phyloP scores from a whole-genome alignment of 2,888 invertebrate genomes.

The Gymnoscelis rufifasciata region DNA sequence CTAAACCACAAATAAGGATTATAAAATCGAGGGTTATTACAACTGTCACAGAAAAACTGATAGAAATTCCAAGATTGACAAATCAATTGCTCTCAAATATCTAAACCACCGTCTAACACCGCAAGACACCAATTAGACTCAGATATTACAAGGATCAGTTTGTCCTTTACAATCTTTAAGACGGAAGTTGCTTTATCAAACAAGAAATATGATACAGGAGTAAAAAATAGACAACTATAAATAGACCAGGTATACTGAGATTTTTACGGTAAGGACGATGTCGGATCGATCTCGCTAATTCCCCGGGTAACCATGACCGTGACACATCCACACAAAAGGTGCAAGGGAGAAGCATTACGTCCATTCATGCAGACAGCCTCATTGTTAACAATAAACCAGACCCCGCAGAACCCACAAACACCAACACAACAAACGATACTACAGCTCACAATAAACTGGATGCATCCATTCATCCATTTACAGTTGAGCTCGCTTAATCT shows the following conservation, averaged over 20 bases:
- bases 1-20: too few species aligned
- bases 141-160: slow-evolving; percentile 7
- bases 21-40: background rate
- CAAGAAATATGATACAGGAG: slow-evolving; percentile 17
- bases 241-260: slow-evolving; percentile 40
- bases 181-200: slow-evolving; percentile 23
- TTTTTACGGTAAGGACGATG: slow-evolving; percentile 45
- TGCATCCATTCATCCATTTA: slow-evolving; percentile 8
- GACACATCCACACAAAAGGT: slow-evolving; percentile 51
- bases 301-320: slow-evolving; percentile 51
- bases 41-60: background rate
- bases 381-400: slow-evolving; percentile 47
- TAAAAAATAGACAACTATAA: slow-evolving; percentile 20
- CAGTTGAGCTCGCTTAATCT: slow-evolving; percentile 31
- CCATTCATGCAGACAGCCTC: slow-evolving; percentile 60
- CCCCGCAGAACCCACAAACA: slow-evolving; percentile 19
- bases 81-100: slow-evolving; percentile 1
- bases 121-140: slow-evolving; percentile 4
- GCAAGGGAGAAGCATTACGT: slow-evolving; percentile 48
- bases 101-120: background rate
- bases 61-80: slow-evolving; percentile 1
- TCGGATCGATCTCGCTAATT: slow-evolving; percentile 62
- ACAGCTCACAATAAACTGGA: slow-evolving; percentile 46
- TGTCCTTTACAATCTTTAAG: slow-evolving; percentile 17
- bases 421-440: slow-evolving; percentile 12